Evolutionary conservation across 2,113 vertebrate species (phyloP), one percentile per base, ranked within the genome.

Genomic region (Bos javanicus): DNA sequence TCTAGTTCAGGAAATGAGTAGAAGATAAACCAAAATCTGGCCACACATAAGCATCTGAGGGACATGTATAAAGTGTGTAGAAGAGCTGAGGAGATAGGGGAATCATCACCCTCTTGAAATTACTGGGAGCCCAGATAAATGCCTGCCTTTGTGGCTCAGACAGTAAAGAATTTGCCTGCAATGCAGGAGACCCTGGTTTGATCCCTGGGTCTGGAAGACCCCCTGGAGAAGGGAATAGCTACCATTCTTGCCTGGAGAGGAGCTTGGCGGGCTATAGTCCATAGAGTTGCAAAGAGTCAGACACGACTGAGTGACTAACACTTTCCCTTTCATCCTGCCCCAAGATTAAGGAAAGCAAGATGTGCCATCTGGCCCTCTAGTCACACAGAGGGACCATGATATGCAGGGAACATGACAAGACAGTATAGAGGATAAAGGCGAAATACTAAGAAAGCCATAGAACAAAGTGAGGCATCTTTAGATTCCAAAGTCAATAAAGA

Each of bases 151-250:
- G 67, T 71, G 9, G n/a, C n/a, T 39, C 67, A 39, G n/a, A 39
- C n/a, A 39, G 5, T 71, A 71, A 71, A 71, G n/a, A 71, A 39
- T 71, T 39, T 71, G n/a, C 67, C n/a, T 39, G n/a, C 67, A 71
- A 23, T 71, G n/a, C 0, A 39, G n/a, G n/a, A 71, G 67, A 23
- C n/a, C n/a, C 2, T 0, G n/a, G 67, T 23, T 71, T 0, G 4
- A 71, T 23, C 9, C 67, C 19, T 71, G 67, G 67, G 67, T 71
- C 19, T 23, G n/a, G n/a, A 71, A 36, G 19, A 39, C 6, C n/a
- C 67, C n/a, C n/a, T 36, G 10, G 67, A 23, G 19, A 39, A 71
- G 5, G 67, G 19, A 71, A 71, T 71, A 71, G 67, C 67, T 71
- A 71, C n/a, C 19, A 71, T 71, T 71, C 67, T 71, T 71, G 19